Evolutionary conservation across 2,797 vertebrate species (phyloP).

Genomic region (Acrocephalus scirpaceus): DNA sequence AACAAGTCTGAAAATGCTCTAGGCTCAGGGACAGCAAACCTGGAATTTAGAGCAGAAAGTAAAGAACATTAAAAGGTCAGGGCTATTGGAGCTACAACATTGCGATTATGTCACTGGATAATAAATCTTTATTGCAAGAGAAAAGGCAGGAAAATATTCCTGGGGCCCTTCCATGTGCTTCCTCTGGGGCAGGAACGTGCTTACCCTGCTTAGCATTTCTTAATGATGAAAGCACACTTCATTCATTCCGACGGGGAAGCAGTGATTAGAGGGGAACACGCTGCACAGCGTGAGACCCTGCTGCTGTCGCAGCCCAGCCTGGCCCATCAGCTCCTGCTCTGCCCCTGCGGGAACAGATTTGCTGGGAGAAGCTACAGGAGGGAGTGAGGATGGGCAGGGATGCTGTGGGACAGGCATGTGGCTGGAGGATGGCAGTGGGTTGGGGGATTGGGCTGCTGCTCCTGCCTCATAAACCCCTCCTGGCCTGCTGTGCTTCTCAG

Average conservation of each 20-base stretch:
- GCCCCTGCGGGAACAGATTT: not conserved
- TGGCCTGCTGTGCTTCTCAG: not conserved
- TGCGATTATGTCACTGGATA: not conserved
- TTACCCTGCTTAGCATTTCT: not conserved
- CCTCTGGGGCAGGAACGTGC: not conserved
- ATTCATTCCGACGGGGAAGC: not conserved
- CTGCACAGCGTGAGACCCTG: not conserved
- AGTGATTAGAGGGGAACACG: not conserved
- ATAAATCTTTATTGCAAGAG: not conserved
- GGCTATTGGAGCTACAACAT: not conserved
- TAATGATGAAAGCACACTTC: not conserved
- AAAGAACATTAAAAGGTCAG: not conserved
- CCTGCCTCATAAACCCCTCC: not conserved
- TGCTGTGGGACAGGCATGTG: not conserved
- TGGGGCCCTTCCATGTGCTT: not conserved
- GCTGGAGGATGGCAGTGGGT: not conserved
- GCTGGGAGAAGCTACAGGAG: not conserved
- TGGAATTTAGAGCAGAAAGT: not conserved
- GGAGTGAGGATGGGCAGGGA: fast-evolving
- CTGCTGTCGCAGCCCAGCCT: not conserved
- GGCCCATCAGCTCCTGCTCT: not conserved
- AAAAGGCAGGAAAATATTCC: not conserved
- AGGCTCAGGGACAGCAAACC: not conserved
- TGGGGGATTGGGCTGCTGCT: not conserved
- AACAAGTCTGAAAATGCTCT: slow-evolving; percentile 10